Percentiles rank a stretch among this genome's conserved stretches.
Evolutionary conservation across 2,888 invertebrate genomes (phyloP).

Genomic region (Rotaria macrura): DNA sequence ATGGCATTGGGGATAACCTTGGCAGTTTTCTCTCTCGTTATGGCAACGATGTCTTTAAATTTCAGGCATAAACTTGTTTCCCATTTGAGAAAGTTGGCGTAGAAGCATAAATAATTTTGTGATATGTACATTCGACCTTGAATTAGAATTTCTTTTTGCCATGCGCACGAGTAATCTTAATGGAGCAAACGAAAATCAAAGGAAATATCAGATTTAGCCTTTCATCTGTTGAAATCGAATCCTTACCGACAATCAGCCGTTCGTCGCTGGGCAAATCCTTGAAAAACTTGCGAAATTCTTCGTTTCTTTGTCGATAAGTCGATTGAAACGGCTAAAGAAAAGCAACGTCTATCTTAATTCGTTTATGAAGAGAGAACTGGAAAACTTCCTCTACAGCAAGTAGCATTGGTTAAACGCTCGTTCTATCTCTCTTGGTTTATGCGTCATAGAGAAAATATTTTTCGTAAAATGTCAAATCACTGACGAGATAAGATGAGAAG

Average conservation of each 20-base stretch:
- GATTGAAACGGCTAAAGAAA: slow-evolving; percentile 24
- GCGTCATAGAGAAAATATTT: too few relatives aligned
- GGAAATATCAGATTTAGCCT: too few relatives aligned
- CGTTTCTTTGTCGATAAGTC: slow-evolving; percentile 29
- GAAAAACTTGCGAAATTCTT: slow-evolving; percentile 29
- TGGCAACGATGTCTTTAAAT: slow-evolving; percentile 79
- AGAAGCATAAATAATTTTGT: slow-evolving; percentile 86
- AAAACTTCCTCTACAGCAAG: too few relatives aligned
- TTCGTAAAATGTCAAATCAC: too few relatives aligned
- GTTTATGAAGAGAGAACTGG: not conserved
- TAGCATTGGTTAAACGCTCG: too few relatives aligned
- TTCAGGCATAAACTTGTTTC: slow-evolving; percentile 68
- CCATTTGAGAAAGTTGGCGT: slow-evolving; percentile 94
- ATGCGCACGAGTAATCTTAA: slow-evolving; percentile 86
- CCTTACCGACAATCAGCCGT: slow-evolving; percentile 13
- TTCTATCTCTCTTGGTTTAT: too few relatives aligned
- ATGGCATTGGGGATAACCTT: slow-evolving; percentile 88
- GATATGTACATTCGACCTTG: slow-evolving; percentile 90
- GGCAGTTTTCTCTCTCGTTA: slow-evolving; percentile 63
- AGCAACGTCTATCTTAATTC: not conserved
- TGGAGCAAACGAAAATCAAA: too few relatives aligned
- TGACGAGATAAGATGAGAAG: too few relatives aligned
- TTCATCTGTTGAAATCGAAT: slow-evolving; percentile 38
- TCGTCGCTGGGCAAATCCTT: slow-evolving; percentile 11
- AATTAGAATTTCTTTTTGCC: slow-evolving; percentile 85